phyloP scores from a whole-genome alignment of 2,797 vertebrate genomes.

The Premnoplex brunnescens region DNA sequence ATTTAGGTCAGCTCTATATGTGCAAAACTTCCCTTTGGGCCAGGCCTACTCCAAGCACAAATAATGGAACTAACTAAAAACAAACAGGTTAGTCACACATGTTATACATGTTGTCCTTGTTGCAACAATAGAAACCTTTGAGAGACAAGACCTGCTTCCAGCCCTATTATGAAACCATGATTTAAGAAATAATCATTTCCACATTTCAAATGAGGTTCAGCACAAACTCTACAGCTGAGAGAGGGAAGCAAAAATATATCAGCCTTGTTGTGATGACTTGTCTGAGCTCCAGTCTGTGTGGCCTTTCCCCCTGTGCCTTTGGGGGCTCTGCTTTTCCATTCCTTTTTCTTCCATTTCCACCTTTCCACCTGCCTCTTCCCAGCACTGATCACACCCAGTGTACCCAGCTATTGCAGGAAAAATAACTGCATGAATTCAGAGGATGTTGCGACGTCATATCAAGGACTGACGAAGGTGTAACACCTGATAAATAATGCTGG shows the following conservation, averaged over 20 bases:
- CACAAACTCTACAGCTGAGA: neutral
- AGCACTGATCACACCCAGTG: neutral
- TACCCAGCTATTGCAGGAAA: neutral
- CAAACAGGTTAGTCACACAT: neutral
- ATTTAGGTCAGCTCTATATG: neutral
- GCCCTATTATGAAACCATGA: neutral
- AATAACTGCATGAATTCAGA: neutral
- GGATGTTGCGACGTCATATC: fast-evolving
- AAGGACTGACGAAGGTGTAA: neutral
- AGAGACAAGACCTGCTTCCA: neutral
- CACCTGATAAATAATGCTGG: neutral
- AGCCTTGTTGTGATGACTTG: no score
- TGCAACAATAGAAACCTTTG: neutral
- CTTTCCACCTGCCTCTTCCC: neutral
- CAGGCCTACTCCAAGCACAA: neutral
- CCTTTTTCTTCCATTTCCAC: neutral
- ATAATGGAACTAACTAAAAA: neutral
- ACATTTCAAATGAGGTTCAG: neutral
- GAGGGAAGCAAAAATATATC: neutral
- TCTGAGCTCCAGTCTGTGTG: neutral
- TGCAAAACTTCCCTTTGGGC: neutral
- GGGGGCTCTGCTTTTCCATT: no score
- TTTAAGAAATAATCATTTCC: neutral
- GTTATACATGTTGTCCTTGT: neutral
- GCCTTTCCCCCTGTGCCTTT: no score